A percentile compares a stretch with the other conserved stretches of the same genome.
Evolutionary conservation across 2,113 vertebrate species (phyloP).

Genomic region (Mugil cephalus): DNA sequence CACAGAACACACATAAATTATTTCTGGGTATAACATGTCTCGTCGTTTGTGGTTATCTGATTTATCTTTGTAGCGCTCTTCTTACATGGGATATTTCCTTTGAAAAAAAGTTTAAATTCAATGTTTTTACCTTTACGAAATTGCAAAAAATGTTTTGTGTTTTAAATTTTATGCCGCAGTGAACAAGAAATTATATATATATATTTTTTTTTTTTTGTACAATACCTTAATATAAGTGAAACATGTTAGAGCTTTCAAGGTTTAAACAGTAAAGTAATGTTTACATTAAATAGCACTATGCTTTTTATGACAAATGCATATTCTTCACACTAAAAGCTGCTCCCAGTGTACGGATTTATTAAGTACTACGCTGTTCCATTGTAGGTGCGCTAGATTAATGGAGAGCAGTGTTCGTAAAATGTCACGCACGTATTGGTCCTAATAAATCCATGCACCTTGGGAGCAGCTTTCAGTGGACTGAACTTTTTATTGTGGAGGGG

Average conservation of each 20-base stretch:
- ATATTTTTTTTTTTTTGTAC: not conserved
- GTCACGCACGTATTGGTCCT: slow-evolving; percentile 30
- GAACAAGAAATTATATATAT: not conserved
- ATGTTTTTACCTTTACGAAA: slow-evolving; percentile 11
- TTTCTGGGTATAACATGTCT: slow-evolving; percentile 27
- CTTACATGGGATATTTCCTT: not conserved
- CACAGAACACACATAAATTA: slow-evolving; percentile 15
- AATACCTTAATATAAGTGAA: not conserved
- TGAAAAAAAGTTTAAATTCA: slow-evolving; percentile 12
- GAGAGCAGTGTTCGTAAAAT: slow-evolving; percentile 34
- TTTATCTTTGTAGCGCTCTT: slow-evolving; percentile 24
- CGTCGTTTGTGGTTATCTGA: slow-evolving; percentile 33
- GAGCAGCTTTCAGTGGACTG: slow-evolving; percentile 40
- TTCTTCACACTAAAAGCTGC: slow-evolving; percentile 29
- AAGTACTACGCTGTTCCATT: slow-evolving; percentile 27
- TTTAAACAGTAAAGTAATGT: slow-evolving; percentile 26
- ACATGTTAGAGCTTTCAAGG: slow-evolving; percentile 27
- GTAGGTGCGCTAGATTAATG: slow-evolving; percentile 47
- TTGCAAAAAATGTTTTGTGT: slow-evolving; percentile 6
- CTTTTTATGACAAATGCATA: slow-evolving; percentile 19
- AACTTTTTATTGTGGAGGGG: slow-evolving; percentile 23
- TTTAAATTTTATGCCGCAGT: not conserved
- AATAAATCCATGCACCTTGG: slow-evolving; percentile 36
- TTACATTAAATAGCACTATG: slow-evolving; percentile 40
- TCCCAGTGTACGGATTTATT: slow-evolving; percentile 42